phyloP scores from a whole-genome alignment of 2,888 invertebrate species.

The Ichneumon xanthorius region DNA sequence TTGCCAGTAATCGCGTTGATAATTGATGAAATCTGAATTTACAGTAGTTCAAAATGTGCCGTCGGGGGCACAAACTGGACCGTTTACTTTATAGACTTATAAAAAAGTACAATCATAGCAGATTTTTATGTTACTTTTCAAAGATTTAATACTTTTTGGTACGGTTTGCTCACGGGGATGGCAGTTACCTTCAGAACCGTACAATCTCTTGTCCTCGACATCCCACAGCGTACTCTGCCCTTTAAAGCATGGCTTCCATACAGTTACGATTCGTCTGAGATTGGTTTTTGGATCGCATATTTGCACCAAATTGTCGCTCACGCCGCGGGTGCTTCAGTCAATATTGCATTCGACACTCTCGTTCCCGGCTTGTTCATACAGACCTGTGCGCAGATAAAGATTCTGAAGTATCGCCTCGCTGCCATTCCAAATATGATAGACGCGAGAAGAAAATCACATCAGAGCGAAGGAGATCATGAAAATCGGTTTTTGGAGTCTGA shows the following conservation, averaged over 20 bases:
- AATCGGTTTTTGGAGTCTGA: constrained; percentile 31
- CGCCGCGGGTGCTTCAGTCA: constrained; percentile 58
- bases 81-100: no score
- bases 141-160: constrained; percentile 51
- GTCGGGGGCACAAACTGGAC: no score
- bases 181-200: constrained; percentile 48
- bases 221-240: constrained; percentile 60
- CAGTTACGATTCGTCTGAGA: constrained; percentile 44
- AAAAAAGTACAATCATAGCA: no score
- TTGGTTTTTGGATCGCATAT: constrained; percentile 59
- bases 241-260: constrained; percentile 72
- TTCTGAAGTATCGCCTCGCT: constrained; percentile 74
- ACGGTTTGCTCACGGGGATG: constrained; percentile 39
- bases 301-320: constrained; percentile 66
- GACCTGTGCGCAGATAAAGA: constrained; percentile 76
- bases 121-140: constrained; percentile 12
- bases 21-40: no score
- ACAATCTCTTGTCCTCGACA: constrained; percentile 59
- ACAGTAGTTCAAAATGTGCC: no score
- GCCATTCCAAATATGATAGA: constrained; percentile 39
- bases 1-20: no score
- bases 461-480: not conserved
- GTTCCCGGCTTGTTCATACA: constrained; percentile 72
- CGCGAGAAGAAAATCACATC: constrained; percentile 40
- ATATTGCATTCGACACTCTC: constrained; percentile 76